Evolutionary conservation across 2,113 vertebrate genomes (phyloP).

Genomic region (human): GRCh38 chr2:77880001-77880500

Average conservation of each 20-base stretch:
- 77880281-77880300: too few relatives aligned
- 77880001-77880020: not conserved
- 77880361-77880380: too few relatives aligned
- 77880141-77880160: not conserved
- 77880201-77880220: not conserved
- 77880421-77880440: too few relatives aligned
- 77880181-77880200: not conserved
- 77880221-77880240: not conserved
- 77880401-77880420: too few relatives aligned
- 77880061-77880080: not conserved
- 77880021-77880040: not conserved
- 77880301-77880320: too few relatives aligned
- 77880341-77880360: too few relatives aligned
- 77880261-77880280: too few relatives aligned
- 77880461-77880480: too few relatives aligned
- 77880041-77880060: not conserved
- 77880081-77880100: not conserved
- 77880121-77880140: not conserved
- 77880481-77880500: too few relatives aligned
- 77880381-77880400: too few relatives aligned
- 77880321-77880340: too few relatives aligned
- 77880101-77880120: not conserved
- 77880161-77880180: not conserved
- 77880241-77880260: not conserved
- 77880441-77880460: too few relatives aligned